Evolutionary conservation across 1,140 invertebrate species (phyloP).

Genomic region (Mylabris phalerata): DNA sequence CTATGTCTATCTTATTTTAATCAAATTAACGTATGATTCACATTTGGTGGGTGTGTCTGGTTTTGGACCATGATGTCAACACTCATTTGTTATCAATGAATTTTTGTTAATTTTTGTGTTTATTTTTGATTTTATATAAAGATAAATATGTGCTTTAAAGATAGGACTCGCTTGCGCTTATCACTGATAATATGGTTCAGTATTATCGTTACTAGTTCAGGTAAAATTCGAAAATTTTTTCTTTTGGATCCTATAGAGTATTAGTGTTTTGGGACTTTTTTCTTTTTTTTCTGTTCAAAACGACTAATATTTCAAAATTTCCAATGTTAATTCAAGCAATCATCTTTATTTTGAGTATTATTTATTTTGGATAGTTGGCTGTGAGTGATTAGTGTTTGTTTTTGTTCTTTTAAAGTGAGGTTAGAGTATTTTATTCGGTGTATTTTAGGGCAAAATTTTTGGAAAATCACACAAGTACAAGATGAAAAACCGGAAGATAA

Average conservation of each 20-base stretch:
- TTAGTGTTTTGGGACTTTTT: too few species aligned
- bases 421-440: background rate
- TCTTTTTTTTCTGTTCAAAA: too few species aligned
- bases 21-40: too few species aligned
- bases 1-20: too few species aligned
- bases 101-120: too few species aligned
- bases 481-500: constrained; percentile 15
- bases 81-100: too few species aligned
- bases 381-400: background rate
- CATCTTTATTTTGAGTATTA: background rate
- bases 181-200: constrained; percentile 12
- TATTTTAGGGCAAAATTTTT: constrained; percentile 29
- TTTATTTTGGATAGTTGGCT: background rate
- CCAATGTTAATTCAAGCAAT: background rate
- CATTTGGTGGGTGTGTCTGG: too few species aligned
- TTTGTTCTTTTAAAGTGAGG: background rate
- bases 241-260: too few species aligned
- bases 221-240: constrained; percentile 11
- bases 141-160: constrained; percentile 14
- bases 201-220: constrained; percentile 17
- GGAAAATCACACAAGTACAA: constrained; percentile 26
- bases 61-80: too few species aligned
- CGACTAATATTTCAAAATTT: too few species aligned
- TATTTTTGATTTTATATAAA: background rate
- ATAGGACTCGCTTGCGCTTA: constrained; percentile 5